These are phyloP conservation scores for Platynereis dumerilii DNA, from an alignment of 2,888 invertebrate species.

Conservation along the genomic window DNA sequence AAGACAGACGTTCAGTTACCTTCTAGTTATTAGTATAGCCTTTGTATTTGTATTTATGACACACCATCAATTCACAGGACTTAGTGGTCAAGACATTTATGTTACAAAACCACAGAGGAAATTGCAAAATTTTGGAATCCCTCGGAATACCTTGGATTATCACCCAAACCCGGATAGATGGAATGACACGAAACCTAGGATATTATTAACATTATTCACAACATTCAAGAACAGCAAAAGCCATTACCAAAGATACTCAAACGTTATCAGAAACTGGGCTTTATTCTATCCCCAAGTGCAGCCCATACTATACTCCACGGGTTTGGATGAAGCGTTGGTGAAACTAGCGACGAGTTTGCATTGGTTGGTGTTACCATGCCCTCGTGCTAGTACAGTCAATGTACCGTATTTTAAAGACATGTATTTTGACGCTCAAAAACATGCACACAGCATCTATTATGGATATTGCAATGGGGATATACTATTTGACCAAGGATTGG, in stretches of 20 bases:
- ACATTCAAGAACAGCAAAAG: not conserved
- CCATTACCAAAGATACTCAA: not conserved
- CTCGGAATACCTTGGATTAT: too few species aligned
- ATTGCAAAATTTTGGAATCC: too few species aligned
- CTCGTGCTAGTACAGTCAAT: not conserved
- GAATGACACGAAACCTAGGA: too few species aligned
- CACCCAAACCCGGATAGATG: too few species aligned
- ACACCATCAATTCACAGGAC: too few species aligned
- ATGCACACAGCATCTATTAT: constrained; percentile 15
- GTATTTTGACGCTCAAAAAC: constrained; percentile 3
- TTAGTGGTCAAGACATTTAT: too few species aligned
- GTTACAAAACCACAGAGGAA: too few species aligned
- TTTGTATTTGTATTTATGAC: too few species aligned
- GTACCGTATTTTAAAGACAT: constrained; percentile 19
- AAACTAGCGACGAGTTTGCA: not conserved
- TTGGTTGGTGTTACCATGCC: constrained; percentile 5
- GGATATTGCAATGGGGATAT: constrained; percentile 20
- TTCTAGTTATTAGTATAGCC: too few species aligned
- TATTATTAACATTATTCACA: constrained; percentile 1
- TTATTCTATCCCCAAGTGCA: not conserved
- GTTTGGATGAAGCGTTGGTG: not conserved
- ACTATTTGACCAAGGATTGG: constrained; percentile 10
- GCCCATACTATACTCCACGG: not conserved
- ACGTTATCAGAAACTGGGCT: not conserved
- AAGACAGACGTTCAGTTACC: too few species aligned